phyloP scores from a whole-genome alignment of 2,888 invertebrate species.

The Yponomeuta plumbellus region DNA sequence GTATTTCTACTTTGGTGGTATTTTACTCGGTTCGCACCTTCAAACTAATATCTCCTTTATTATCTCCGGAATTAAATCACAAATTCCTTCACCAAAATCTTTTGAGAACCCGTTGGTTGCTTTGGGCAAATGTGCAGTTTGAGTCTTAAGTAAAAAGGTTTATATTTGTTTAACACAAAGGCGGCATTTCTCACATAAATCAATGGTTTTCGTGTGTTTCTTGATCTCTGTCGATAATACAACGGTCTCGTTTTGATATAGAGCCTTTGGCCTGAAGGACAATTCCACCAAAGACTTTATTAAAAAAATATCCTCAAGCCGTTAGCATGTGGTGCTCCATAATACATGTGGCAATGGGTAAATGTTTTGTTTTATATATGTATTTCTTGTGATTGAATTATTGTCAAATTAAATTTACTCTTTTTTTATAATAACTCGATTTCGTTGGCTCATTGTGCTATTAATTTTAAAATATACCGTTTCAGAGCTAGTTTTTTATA shows the following conservation, averaged over 20 bases:
- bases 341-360: no score
- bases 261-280: slow-evolving; percentile 13
- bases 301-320: no score
- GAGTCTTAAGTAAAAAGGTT: slow-evolving; percentile 26
- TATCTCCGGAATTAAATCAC: slow-evolving; percentile 5
- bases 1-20: slow-evolving; percentile 68
- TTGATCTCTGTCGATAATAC: slow-evolving; percentile 40
- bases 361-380: no score
- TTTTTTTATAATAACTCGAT: no score
- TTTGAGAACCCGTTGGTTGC: not conserved
- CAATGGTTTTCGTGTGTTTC: slow-evolving; percentile 36
- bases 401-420: no score
- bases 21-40: slow-evolving; percentile 24
- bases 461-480: no score
- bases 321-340: no score
- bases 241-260: slow-evolving; percentile 41
- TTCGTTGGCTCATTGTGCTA: no score
- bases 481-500: no score
- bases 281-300: not conserved
- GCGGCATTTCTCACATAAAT: slow-evolving; percentile 53
- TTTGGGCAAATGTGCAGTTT: slow-evolving; percentile 22
- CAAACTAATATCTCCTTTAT: slow-evolving; percentile 13
- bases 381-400: no score
- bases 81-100: not conserved
- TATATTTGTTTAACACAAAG: slow-evolving; percentile 21